Evolutionary conservation across 1,140 invertebrate genomes (phyloP).

Genomic region (Dolichoris vasculosae): DNA sequence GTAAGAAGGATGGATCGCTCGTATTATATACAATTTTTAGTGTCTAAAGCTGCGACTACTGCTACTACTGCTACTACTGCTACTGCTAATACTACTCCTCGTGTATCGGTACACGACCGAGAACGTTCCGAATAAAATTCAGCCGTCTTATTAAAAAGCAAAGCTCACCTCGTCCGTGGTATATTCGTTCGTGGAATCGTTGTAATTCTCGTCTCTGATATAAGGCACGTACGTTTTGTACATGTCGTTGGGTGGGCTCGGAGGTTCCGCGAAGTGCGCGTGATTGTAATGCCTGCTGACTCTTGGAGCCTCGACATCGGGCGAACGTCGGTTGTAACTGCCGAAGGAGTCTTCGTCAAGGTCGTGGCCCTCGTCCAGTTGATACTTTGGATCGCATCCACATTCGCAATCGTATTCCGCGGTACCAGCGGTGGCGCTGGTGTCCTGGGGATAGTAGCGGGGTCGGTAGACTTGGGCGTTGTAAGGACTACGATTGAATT

Average conservation of each 20-base stretch:
- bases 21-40: not conserved
- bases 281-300: slow-evolving; percentile 6
- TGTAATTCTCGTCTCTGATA: not conserved
- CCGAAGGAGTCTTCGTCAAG: not conserved
- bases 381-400: slow-evolving; percentile 8
- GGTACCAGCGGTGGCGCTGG: too few species aligned
- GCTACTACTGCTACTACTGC: too few species aligned
- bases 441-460: not conserved
- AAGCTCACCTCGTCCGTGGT: not conserved
- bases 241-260: not conserved
- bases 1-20: not conserved
- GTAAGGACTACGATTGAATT: not conserved
- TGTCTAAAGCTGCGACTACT: not conserved
- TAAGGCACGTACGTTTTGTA: slow-evolving; percentile 19
- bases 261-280: not conserved
- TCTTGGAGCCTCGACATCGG: not conserved
- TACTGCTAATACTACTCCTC: too few species aligned
- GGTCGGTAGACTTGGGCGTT: not conserved
- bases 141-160: not conserved
- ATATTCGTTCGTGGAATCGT: not conserved
- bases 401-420: slow-evolving; percentile 5
- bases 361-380: not conserved
- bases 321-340: not conserved
- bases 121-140: not conserved
- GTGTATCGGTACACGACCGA: not conserved